Percentiles rank a stretch among this genome's conserved stretches.
These are phyloP conservation scores for Carduelis carduelis DNA, from an alignment of 2,797 vertebrate species.

Conservation along the genomic window DNA sequence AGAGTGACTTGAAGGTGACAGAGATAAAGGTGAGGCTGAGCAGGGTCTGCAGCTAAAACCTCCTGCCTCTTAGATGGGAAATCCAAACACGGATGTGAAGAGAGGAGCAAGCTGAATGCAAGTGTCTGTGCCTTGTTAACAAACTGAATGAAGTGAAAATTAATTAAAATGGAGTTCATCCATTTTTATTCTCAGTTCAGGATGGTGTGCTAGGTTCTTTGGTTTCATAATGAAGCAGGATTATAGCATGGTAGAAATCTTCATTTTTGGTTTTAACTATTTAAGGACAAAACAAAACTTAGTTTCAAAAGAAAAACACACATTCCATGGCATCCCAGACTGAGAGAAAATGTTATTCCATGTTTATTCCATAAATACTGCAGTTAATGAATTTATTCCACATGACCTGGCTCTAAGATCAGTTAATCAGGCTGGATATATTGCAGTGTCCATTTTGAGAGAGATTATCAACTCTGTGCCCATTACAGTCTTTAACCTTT, in stretches of 20 bases:
- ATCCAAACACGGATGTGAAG: background rate
- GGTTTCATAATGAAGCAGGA: background rate
- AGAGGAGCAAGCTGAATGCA: background rate
- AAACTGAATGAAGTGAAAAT: background rate
- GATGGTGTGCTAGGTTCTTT: background rate
- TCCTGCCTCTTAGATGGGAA: background rate
- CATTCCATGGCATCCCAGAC: background rate
- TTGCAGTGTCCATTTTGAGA: background rate
- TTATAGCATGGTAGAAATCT: background rate
- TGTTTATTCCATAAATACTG: background rate
- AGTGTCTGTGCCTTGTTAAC: background rate
- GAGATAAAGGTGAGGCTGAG: slow-evolving; percentile 1
- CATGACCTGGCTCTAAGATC: background rate
- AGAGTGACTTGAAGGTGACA: background rate
- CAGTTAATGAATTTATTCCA: background rate
- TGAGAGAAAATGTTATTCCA: background rate
- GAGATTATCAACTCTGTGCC: background rate
- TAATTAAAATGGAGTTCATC: background rate
- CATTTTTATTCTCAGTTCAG: background rate
- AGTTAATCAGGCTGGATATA: background rate
- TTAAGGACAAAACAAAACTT: background rate
- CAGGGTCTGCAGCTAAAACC: background rate
- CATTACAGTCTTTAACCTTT: background rate
- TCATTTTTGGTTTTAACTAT: background rate
- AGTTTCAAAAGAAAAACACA: background rate